Conservation (phyloP, 2,888 invertebrate genomes). For the Escarpia spicata region DNA sequence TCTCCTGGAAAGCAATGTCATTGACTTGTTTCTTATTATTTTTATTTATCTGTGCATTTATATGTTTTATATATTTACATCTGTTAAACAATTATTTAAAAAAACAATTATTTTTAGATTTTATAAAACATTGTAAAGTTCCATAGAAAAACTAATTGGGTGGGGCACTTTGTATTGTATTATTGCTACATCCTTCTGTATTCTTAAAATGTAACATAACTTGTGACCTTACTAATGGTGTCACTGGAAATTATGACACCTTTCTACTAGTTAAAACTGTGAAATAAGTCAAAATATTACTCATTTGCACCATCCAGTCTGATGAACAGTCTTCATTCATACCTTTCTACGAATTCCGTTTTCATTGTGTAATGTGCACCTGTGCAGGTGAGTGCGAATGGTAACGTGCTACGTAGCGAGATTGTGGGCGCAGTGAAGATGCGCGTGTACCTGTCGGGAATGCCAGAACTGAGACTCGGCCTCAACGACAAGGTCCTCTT, state of each 20-base stretch:
- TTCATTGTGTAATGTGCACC: background rate
- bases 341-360: no score
- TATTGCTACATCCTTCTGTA: no score
- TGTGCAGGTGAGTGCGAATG: conserved; percentile 80
- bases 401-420: conserved; percentile 95
- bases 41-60: no score
- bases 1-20: background rate
- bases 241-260: background rate
- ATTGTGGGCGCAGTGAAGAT: conserved; percentile 99
- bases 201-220: no score
- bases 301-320: background rate
- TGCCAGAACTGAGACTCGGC: conserved; percentile 96
- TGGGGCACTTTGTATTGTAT: no score
- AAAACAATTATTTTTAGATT: background rate
- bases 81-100: background rate
- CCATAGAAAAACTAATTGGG: no score
- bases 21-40: no score
- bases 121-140: no score
- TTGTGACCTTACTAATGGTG: background rate
- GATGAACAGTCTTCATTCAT: background rate
- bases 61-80: background rate
- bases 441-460: conserved; percentile 96
- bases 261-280: background rate
- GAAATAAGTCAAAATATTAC: no score
- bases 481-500: conserved; percentile 97